These are phyloP conservation scores for Halcyon chelicuti DNA, from an alignment of 2,797 vertebrate genomes.

Conservation along the genomic window DNA sequence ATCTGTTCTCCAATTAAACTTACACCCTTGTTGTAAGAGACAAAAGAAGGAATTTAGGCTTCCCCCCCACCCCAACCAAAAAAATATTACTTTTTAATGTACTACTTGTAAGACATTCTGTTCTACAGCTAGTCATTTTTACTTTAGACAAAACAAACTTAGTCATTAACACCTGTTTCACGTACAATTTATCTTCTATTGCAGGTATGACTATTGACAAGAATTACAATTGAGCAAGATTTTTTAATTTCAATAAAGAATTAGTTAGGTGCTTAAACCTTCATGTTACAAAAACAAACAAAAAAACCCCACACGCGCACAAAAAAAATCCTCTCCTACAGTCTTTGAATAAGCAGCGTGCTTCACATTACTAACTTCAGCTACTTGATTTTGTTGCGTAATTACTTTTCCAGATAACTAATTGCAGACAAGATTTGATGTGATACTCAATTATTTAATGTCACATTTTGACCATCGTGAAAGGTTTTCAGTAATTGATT, in stretches of 20 bases:
- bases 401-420: slow-evolving; percentile 77
- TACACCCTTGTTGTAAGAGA: not conserved
- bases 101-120: not conserved
- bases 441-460: slow-evolving; percentile 78
- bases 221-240: not conserved
- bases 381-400: slow-evolving; percentile 74
- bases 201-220: slow-evolving; percentile 22
- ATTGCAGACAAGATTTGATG: slow-evolving; percentile 72
- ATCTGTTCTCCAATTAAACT: not conserved
- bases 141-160: slow-evolving; percentile 4
- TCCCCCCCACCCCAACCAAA: not conserved
- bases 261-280: slow-evolving; percentile 27
- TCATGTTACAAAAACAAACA: not conserved
- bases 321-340: not conserved
- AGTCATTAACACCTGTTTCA: slow-evolving; percentile 17
- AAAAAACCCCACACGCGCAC: not conserved
- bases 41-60: not conserved
- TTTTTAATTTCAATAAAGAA: not conserved
- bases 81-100: not conserved
- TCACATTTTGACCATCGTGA: slow-evolving; percentile 67
- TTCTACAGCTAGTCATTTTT: not conserved
- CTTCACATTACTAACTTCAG: slow-evolving; percentile 74
- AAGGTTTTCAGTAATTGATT: slow-evolving; percentile 77
- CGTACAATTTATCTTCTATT: not conserved
- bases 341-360: slow-evolving; percentile 39